Evolutionary conservation across 2,888 invertebrate species (phyloP).

Genomic region (Eupithecia centaureata): DNA sequence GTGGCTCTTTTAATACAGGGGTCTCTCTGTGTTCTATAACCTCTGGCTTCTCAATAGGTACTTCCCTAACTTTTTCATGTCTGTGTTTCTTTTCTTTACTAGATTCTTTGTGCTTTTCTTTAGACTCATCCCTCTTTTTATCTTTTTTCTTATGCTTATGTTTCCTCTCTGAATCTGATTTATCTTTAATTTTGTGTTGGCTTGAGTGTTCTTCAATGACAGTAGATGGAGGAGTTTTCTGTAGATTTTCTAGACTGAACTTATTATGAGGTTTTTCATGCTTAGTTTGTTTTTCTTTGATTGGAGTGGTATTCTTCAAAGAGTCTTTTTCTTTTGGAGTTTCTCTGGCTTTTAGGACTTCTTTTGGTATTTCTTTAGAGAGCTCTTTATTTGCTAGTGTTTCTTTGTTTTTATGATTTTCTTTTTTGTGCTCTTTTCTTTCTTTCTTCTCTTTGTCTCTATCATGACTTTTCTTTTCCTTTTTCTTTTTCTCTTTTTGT

Average conservation of each 20-base stretch:
- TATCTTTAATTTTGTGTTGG: constrained; percentile 77
- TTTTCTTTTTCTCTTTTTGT: constrained; percentile 82
- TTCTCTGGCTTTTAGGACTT: constrained; percentile 72
- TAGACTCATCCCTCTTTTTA: constrained; percentile 86
- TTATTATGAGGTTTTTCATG: constrained; percentile 74
- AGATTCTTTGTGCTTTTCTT: constrained; percentile 85
- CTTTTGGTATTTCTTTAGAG: constrained; percentile 64
- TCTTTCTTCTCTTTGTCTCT: constrained; percentile 85
- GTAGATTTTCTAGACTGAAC: constrained; percentile 78
- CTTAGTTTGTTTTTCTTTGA: constrained; percentile 71
- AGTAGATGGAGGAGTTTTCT: constrained; percentile 75
- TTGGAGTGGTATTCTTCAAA: constrained; percentile 63
- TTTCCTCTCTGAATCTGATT: constrained; percentile 80
- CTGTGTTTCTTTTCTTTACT: constrained; percentile 81
- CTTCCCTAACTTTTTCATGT: constrained; percentile 80
- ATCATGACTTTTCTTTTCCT: constrained; percentile 86
- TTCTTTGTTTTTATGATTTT: constrained; percentile 78
- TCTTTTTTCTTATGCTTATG: constrained; percentile 87
- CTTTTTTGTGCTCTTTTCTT: constrained; percentile 84
- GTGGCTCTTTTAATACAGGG: constrained; percentile 70
- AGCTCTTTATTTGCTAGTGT: constrained; percentile 67
- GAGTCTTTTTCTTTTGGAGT: constrained; percentile 61
- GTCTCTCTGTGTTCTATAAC: constrained; percentile 74
- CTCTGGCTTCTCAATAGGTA: constrained; percentile 79
- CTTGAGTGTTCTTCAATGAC: constrained; percentile 68